A percentile compares a stretch with the other conserved stretches of the same genome.
These are phyloP conservation scores for Zoanthus solanderi DNA, from an alignment of 92 coral and sea anemone genomes.

Conservation along the genomic window DNA sequence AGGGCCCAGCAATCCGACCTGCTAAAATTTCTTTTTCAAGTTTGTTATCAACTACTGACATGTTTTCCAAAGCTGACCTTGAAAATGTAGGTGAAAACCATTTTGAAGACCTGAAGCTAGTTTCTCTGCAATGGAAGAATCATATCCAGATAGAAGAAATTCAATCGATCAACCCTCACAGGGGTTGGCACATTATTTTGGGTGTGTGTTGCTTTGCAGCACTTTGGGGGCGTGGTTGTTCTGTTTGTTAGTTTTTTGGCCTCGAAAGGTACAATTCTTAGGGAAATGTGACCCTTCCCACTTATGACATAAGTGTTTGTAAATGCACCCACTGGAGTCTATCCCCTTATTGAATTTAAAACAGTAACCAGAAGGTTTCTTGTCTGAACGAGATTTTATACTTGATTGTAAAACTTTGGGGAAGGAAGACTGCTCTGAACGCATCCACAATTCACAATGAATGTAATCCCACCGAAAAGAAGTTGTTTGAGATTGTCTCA, in stretches of 20 bases:
- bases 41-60: too few relatives aligned
- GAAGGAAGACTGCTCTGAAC: slow-evolving; percentile 44
- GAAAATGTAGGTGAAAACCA: slow-evolving; percentile 66
- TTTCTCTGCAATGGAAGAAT: slow-evolving; percentile 48
- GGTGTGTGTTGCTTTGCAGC: slow-evolving; percentile 23
- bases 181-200: slow-evolving; percentile 67
- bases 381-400: slow-evolving; percentile 7
- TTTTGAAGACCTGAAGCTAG: slow-evolving; percentile 50
- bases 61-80: slow-evolving; percentile 14
- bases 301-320: slow-evolving; percentile 63
- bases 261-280: slow-evolving; percentile 62
- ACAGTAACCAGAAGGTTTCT: slow-evolving; percentile 52
- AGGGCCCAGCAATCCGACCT: too few relatives aligned
- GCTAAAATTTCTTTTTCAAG: too few relatives aligned
- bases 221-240: too few relatives aligned
- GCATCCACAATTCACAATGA: slow-evolving; percentile 68
- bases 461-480: slow-evolving; percentile 53
- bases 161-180: slow-evolving; percentile 52
- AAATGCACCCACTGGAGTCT: slow-evolving; percentile 58
- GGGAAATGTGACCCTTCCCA: slow-evolving; percentile 61
- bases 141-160: slow-evolving; percentile 39
- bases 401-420: neutral
- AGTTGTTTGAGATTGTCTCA: slow-evolving; percentile 49
- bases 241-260: too few relatives aligned
- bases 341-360: slow-evolving; percentile 38